Evolutionary conservation across 2,797 vertebrate species (phyloP).

Genomic region (Cygnus olor): DNA sequence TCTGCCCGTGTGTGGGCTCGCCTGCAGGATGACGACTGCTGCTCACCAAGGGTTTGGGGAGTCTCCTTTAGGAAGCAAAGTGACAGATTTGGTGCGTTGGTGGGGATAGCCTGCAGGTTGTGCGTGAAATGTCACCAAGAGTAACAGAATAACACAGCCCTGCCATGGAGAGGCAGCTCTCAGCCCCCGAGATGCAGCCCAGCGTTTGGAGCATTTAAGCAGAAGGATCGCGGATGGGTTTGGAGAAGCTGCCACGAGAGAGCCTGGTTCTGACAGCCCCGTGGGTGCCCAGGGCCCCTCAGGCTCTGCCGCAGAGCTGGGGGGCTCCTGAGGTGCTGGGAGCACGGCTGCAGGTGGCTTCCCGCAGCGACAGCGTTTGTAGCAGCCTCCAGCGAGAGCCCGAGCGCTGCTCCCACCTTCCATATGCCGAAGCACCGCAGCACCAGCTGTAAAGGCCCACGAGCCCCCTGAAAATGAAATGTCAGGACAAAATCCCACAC

Average conservation of each 20-base stretch:
- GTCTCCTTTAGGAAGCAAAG: background rate
- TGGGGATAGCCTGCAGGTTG: background rate
- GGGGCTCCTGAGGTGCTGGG: fast-evolving
- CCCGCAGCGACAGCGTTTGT: background rate
- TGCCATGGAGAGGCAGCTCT: background rate
- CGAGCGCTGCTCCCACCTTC: background rate
- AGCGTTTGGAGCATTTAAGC: background rate
- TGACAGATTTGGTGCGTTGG: fast-evolving
- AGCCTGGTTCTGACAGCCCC: background rate
- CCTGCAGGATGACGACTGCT: background rate
- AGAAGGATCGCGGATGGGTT: background rate
- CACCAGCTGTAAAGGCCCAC: background rate
- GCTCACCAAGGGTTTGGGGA: background rate
- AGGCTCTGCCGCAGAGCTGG: background rate
- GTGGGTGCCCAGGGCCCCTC: background rate
- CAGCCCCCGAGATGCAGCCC: background rate
- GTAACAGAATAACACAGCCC: background rate
- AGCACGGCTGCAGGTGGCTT: background rate
- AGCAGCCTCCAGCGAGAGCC: background rate
- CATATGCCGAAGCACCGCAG: background rate
- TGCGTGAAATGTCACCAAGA: background rate
- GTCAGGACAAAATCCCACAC: background rate
- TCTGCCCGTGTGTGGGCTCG: fast-evolving
- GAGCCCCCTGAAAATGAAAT: background rate
- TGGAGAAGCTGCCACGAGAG: background rate